A percentile compares a stretch with the other conserved stretches of the same genome.
phyloP scores from a whole-genome alignment of 2,888 invertebrate species.

The Eumacrocentrus americanus region DNA sequence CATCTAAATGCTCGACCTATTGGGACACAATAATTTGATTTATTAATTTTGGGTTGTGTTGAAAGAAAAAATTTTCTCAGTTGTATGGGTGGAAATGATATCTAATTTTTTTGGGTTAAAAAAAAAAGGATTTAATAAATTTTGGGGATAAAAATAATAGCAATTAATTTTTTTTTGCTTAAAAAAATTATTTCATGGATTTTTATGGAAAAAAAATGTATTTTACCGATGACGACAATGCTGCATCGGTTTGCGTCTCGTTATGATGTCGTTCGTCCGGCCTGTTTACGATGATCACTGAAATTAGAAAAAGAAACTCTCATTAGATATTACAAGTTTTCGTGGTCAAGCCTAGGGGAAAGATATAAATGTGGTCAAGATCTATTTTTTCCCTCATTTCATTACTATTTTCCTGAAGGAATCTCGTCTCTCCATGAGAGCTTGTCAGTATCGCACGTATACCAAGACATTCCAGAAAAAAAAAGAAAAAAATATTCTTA shows the following conservation, averaged over 20 bases:
- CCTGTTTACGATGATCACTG: conserved; percentile 49
- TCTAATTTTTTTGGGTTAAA: neutral
- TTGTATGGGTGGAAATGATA: no score
- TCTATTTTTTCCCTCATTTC: neutral
- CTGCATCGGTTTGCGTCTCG: conserved; percentile 47
- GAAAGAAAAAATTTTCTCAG: no score
- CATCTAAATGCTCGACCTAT: conserved; percentile 28
- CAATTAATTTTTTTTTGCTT: conserved; percentile 16
- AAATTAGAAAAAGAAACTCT: conserved; percentile 34
- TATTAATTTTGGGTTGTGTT: neutral
- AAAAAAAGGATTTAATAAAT: neutral
- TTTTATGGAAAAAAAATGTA: neutral
- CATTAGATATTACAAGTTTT: neutral
- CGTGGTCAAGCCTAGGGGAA: neutral
- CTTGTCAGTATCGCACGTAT: neutral
- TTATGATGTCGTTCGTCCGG: conserved; percentile 43
- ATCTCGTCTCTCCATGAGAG: neutral
- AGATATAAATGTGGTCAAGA: neutral
- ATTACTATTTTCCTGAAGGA: neutral
- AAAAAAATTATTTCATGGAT: neutral
- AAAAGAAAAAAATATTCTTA: no score
- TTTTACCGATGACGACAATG: conserved; percentile 50
- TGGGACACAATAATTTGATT: neutral
- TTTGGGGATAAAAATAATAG: no score
- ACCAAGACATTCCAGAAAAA: no score